phyloP scores from a whole-genome alignment of 2,888 invertebrate species.

The Labia minor region DNA sequence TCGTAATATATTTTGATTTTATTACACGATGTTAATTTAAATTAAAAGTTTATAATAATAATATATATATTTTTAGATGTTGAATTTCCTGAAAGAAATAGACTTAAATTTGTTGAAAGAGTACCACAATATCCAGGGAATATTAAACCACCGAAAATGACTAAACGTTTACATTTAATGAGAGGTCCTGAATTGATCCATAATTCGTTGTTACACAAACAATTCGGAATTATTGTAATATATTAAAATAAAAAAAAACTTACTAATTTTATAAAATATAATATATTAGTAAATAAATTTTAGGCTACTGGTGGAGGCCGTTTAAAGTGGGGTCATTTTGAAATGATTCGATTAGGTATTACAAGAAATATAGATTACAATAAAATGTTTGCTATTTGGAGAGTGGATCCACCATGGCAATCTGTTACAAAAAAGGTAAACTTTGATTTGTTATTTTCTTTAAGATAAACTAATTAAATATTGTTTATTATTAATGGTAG shows the following conservation, averaged over 20 bases:
- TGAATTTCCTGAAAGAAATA: constrained; percentile 59
- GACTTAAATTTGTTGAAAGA: constrained; percentile 59
- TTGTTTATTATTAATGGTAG: not conserved
- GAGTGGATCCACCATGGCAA: constrained; percentile 92
- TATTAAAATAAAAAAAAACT: too few species aligned
- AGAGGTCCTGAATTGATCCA: constrained; percentile 83
- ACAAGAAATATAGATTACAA: constrained; percentile 66
- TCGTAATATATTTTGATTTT: constrained; percentile 39
- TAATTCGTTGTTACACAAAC: constrained; percentile 73
- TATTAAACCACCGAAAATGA: constrained; percentile 70
- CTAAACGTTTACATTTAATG: constrained; percentile 71
- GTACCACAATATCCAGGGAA: constrained; percentile 56
- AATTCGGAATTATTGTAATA: constrained; percentile 84
- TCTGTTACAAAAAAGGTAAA: constrained; percentile 70
- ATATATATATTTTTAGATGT: constrained; percentile 48
- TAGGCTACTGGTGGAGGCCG: constrained; percentile 78
- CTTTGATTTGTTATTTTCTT: too few species aligned
- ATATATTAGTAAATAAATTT: constrained; percentile 27
- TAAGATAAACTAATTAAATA: not conserved
- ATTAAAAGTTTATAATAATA: too few species aligned
- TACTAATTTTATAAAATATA: not conserved
- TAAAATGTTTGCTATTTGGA: constrained; percentile 89
- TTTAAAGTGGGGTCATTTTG: constrained; percentile 68
- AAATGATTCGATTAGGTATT: constrained; percentile 71
- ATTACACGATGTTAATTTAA: too few species aligned